Evolutionary conservation across 2,888 invertebrate species (phyloP).

Genomic region (Hemaris fuciformis): DNA sequence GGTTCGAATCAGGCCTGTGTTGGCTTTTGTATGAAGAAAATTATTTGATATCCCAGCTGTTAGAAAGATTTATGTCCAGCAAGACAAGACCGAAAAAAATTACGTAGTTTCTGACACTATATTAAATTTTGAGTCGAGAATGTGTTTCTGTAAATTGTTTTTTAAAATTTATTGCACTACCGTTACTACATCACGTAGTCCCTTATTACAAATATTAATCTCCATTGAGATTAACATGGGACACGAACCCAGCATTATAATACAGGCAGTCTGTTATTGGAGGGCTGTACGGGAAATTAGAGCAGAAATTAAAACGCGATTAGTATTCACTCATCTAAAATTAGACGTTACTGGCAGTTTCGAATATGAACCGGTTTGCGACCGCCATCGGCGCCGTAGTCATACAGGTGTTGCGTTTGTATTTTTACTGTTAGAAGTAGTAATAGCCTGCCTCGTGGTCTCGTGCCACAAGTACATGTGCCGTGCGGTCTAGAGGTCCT

Average conservation of each 20-base stretch:
- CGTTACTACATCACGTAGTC: not conserved
- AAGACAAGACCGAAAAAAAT: too few species aligned
- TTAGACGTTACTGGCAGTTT: conserved; percentile 19
- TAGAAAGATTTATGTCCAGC: too few species aligned
- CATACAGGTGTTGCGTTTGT: not conserved
- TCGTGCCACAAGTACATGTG: too few species aligned
- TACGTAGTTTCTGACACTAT: too few species aligned
- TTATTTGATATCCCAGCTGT: too few species aligned
- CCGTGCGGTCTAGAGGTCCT: too few species aligned
- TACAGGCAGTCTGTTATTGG: not conserved
- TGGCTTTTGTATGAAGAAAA: too few species aligned
- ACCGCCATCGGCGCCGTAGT: conserved; percentile 14
- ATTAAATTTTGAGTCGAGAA: too few species aligned
- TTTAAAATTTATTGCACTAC: too few species aligned
- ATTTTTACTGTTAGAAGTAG: not conserved
- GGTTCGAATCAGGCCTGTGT: too few species aligned
- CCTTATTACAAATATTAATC: not conserved
- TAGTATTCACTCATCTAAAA: conserved; percentile 8
- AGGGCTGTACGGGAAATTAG: not conserved
- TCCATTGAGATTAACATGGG: not conserved
- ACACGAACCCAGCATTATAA: not conserved
- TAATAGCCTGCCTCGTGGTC: too few species aligned
- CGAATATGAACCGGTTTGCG: conserved; percentile 34
- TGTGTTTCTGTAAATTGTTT: too few species aligned
- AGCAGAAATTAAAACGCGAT: conserved; percentile 5